Evolutionary conservation across 2,113 vertebrate genomes (phyloP).

Genomic region (Amazona vittata): DNA sequence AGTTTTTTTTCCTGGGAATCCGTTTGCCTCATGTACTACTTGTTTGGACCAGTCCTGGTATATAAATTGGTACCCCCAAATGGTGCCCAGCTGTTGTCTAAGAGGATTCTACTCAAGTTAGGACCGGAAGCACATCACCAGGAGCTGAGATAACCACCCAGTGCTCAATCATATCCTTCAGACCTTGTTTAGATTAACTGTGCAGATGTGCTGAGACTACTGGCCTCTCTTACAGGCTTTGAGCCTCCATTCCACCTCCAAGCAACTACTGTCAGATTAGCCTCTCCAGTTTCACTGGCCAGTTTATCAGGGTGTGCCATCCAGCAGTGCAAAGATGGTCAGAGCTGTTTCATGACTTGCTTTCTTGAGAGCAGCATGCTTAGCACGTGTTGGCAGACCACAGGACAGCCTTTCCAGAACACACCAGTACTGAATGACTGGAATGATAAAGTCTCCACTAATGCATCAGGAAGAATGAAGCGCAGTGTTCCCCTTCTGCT

Average conservation of each 20-base stretch:
- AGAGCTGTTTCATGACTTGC: neutral
- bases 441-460: neutral
- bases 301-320: neutral
- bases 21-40: rapidly evolving
- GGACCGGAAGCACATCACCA: neutral
- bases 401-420: neutral
- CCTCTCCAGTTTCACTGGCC: neutral
- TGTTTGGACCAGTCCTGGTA: neutral
- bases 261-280: neutral
- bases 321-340: neutral
- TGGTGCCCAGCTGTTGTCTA: neutral
- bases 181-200: neutral
- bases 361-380: neutral
- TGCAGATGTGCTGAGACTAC: neutral
- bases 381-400: neutral
- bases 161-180: neutral
- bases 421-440: neutral
- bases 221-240: neutral
- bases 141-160: neutral
- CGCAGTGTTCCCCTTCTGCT: neutral
- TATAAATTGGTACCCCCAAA: neutral
- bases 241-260: neutral
- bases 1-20: neutral
- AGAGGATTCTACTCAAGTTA: neutral
- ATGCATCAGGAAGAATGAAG: neutral